Base-by-base conservation (phyloP, 2,113 vertebrate genomes). In the Haemorhous mexicanus region DNA sequence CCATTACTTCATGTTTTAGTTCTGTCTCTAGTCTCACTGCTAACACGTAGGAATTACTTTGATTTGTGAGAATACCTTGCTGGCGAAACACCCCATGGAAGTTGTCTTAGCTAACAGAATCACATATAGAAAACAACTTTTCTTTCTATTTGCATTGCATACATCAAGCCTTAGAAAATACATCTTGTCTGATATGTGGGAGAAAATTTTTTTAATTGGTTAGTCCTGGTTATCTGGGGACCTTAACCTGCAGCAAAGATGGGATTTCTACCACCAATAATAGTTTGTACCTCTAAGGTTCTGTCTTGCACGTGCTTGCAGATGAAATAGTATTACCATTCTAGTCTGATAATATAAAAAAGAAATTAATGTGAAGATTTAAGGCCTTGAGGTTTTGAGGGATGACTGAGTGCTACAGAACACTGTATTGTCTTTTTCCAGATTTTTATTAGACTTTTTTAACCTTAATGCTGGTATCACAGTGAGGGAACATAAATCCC, bases 181-280 rank as follows among this genome's bases (percentile, higher is more conserved):
- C n/a, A 26, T 0, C 0, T 53, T 56, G 15, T 59, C 33, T 80
- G 43, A 47, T 47, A n/a, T 8, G 24, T 10, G 7, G 16, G 46
- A 62, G 27, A 56, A 39, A 27, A 10, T 16, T 77, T 8, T 75
- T 13, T 59, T 50, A 8, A 23, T 4, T 67, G 37, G 33, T 62
- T 56, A 35, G 50, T 35, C 39, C 32, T 2, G 5, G 16, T 43
- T 82, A 9, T 39, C 12, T 72, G 66, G 53, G 33, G 11, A 84
- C 27, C 58, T 69, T 17, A 87, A 32, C 7, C 20, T 80, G 50
- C 63, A 75, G 27, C 16, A 84, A 69, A 82, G 80, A 3, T 2
- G 3, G 37, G 30, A 30, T 14, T 94, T 90, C 32, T 58, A 32
- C 27, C 28, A 35, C 4, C 13, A 37, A 1, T 4, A 83, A 16